Base-by-base conservation (phyloP, 1,140 invertebrate species). In the Halictus rubicundus region DNA sequence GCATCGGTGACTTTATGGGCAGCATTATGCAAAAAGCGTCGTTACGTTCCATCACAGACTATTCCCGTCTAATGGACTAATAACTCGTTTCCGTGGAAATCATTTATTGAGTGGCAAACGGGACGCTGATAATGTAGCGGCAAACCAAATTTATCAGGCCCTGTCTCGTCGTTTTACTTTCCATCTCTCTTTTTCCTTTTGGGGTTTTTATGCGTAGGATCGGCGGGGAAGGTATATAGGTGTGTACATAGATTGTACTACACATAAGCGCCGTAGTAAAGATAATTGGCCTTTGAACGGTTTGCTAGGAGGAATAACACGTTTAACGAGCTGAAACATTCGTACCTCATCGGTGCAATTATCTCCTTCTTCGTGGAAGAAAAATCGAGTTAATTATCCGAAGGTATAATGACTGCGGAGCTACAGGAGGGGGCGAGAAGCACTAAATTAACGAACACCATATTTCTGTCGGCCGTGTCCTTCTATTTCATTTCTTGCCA, bases 351-450 rank as follows among this genome's bases (percentile, higher is more conserved):
- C 78, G 84, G 84, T 74, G 85, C 82, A 84, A 86, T 88, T 88
- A 88, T 81, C 73, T 87, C 84, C 59, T 87, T 59, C 60, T 77
- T 69, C 68, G 64, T 80, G 64, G 78, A 88, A 87, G 85, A 88
- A 88, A 88, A 86, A 84, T 88, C 82, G 82, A 84, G 84, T 88
- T 88, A 88, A 88, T 88, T 88, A 87, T 82, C 83, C 84, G 82
- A 85, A 82, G 83, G 78, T 84, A 85, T 86, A 88, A 88, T 82
- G 85, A 80, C 68, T 72, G 65, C 59, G 49, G 39, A 64, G 71
- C 63, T 32, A 60, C 46, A 65, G 42, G 42, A 46, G 75, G 52
- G 76, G 65, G 73, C 59, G 84, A 66, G 78, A 72, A 60, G 64
- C 69, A 61, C 74, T 82, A 77, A 89, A 89, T 89, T 87, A 88